Evolutionary conservation across 2,113 vertebrate species (phyloP).

Genomic region (Gambusia holbrooki): DNA sequence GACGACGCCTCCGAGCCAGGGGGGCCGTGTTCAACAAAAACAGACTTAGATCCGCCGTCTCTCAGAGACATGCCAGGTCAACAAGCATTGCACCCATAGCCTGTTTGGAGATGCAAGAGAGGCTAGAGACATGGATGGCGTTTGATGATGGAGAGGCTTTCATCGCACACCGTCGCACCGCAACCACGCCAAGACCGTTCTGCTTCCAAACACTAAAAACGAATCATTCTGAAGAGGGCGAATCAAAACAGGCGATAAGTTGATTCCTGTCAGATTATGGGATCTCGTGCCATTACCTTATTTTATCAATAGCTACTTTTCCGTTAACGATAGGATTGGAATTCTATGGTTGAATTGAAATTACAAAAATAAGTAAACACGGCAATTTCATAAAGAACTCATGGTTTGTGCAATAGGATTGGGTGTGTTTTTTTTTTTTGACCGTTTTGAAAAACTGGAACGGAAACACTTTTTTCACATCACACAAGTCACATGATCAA

Average conservation of each 20-base stretch:
- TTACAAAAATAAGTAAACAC: too few relatives aligned
- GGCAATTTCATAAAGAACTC: too few relatives aligned
- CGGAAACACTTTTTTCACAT: too few relatives aligned
- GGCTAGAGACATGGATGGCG: slow-evolving; percentile 9
- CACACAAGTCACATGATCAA: too few relatives aligned
- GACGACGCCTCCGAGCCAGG: slow-evolving; percentile 40
- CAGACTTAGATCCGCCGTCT: slow-evolving; percentile 59
- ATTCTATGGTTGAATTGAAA: too few relatives aligned
- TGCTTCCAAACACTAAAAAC: background rate
- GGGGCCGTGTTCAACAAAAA: slow-evolving; percentile 57
- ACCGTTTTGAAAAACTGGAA: too few relatives aligned
- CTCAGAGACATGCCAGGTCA: slow-evolving; percentile 44
- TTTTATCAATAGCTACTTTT: background rate
- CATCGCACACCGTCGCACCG: too few relatives aligned
- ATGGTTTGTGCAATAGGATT: too few relatives aligned
- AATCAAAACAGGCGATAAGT: background rate
- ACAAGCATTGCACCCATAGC: background rate
- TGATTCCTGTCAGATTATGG: background rate
- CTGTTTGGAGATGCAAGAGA: slow-evolving; percentile 38
- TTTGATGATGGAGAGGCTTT: slow-evolving; percentile 17
- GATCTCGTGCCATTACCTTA: background rate
- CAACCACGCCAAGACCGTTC: too few relatives aligned
- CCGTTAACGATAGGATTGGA: too few relatives aligned
- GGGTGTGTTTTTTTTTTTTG: too few relatives aligned
- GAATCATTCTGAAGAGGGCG: background rate